Conservation (phyloP, 2,113 vertebrate species). For the Periophthalmus modestus region DNA sequence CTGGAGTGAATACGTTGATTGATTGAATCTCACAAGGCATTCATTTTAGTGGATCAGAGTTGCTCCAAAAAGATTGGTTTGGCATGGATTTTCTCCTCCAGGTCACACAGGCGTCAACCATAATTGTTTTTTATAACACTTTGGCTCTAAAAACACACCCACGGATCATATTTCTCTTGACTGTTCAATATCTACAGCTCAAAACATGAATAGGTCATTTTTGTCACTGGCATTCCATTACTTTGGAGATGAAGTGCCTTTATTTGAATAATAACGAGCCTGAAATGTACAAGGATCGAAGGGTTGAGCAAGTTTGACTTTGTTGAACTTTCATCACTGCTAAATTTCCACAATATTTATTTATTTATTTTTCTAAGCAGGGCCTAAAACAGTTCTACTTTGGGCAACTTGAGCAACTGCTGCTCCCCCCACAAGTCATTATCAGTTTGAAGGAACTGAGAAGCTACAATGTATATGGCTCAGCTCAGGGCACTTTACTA, state of each 20-base stretch:
- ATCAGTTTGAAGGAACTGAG: no score
- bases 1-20: slow-evolving; percentile 65
- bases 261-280: slow-evolving; percentile 18
- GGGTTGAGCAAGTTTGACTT: neutral
- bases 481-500: no score
- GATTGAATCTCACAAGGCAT: slow-evolving; percentile 74
- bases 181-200: slow-evolving; percentile 43
- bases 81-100: slow-evolving; percentile 74
- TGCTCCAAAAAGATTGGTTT: slow-evolving; percentile 70
- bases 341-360: neutral
- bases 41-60: slow-evolving; percentile 68
- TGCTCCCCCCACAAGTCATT: no score
- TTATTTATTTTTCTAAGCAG: no score
- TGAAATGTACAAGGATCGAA: neutral
- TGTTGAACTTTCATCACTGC: neutral
- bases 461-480: no score
- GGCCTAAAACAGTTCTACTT: no score
- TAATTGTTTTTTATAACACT: slow-evolving; percentile 79
- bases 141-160: slow-evolving; percentile 65
- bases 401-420: no score
- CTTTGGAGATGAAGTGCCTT: slow-evolving; percentile 10
- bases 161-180: slow-evolving; percentile 67
- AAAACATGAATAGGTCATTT: slow-evolving; percentile 28
- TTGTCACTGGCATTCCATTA: slow-evolving; percentile 14
- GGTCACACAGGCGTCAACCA: slow-evolving; percentile 71